A percentile compares a stretch with the other conserved stretches of the same genome.
Conservation (phyloP, 2,888 invertebrate genomes). For the Urechis unicinctus region DNA sequence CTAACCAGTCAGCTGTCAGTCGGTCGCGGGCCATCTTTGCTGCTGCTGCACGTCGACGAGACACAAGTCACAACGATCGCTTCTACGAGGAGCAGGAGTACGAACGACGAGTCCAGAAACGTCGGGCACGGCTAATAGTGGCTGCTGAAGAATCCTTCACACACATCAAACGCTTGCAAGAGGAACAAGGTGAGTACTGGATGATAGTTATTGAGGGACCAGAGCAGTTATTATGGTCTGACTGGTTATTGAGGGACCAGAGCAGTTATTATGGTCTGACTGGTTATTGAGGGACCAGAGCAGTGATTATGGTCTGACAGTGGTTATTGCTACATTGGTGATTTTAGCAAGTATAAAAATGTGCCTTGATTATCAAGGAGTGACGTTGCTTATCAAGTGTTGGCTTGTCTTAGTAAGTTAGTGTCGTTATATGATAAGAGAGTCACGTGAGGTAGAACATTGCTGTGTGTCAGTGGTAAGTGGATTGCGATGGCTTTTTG, state of each 20-base stretch:
- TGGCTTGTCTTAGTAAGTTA: too few species aligned
- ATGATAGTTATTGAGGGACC: too few species aligned
- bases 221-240: not conserved
- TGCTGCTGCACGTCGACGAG: slow-evolving; percentile 75
- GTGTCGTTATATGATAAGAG: too few species aligned
- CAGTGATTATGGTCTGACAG: too few species aligned
- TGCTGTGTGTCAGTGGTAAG: too few species aligned
- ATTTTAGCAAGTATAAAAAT: not conserved
- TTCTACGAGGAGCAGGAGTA: slow-evolving; percentile 98
- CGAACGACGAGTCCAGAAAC: slow-evolving; percentile 82
- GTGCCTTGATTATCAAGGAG: not conserved
- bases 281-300: too few species aligned
- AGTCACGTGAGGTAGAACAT: too few species aligned
- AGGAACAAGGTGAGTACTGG: slow-evolving; percentile 54
- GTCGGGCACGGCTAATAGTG: slow-evolving; percentile 80
- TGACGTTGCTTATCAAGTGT: not conserved
- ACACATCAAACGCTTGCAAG: slow-evolving; percentile 78
- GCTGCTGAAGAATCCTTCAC: slow-evolving; percentile 98
- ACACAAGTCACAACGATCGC: slow-evolving; percentile 86
- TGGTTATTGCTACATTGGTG: too few species aligned
- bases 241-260: not conserved
- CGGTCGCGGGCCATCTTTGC: slow-evolving; percentile 48
- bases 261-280: too few species aligned
- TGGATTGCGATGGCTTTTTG: too few species aligned
- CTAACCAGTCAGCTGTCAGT: slow-evolving; percentile 5